Evolutionary conservation across 92 coral and sea anemone species (phyloP), one percentile per base, ranked within the genome.

Genomic region (Epizoanthus rinbou): DNA sequence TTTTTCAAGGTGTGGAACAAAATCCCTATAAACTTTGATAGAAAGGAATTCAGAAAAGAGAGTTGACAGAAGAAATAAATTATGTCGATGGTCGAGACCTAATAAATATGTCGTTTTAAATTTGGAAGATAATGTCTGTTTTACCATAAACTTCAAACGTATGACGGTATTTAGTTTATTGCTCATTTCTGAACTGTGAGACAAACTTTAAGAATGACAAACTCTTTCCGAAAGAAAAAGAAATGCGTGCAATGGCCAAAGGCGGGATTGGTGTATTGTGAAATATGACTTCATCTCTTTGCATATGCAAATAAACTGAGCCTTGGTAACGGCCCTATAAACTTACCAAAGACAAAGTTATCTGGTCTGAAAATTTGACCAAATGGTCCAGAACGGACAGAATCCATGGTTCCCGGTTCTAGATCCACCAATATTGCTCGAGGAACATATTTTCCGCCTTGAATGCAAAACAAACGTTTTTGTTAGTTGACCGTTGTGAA

Each of bases 311-410:
- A 78, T 78, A 60, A 14, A 33, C n/a, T 60, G 71, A 78, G 22
- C 69, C 82, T 62, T 78, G 52, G 82, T 78, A 78, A 78, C 82
- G 64, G 69, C 22, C 70, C 37, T 59, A 78, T 69, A 78, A 33
- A 91, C 98, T 63, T 80, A 97, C 99, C 99, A 85, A 97, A 97
- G 81, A 97, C 99, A 87, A 97, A 97, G 86, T 97, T 97, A 66
- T 97, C 99, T 50, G 99, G 99, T 85, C 99, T 91, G 47, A 97
- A 97, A 58, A 97, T 92, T 86, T 97, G 99, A 88, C 99, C 99
- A 89, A 91, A 97, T 35, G 99, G 99, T 85, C 99, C 99, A 31
- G 99, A 97, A 25, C 99, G 97, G 64, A 96, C 99, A n/a, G 99
- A 96, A 58, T 96, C 99, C 99, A 96, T 96, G 11, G 99, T 96